A percentile compares a stretch with the other conserved stretches of the same genome.
Evolutionary conservation across 2,797 vertebrate genomes (phyloP).

Genomic region (Coilia nasus): DNA sequence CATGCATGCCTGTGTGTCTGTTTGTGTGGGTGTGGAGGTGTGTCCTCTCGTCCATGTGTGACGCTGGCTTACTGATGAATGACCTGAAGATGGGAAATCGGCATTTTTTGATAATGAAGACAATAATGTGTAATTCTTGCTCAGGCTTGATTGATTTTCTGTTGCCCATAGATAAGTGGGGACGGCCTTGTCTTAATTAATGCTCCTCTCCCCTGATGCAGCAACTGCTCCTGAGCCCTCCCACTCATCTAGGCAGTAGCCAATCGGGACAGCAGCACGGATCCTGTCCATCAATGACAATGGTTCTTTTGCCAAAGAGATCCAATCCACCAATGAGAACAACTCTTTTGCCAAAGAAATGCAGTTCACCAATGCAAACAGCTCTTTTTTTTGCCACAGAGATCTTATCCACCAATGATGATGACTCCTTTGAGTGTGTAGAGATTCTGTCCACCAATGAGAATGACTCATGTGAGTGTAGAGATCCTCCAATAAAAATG

Average conservation of each 20-base stretch:
- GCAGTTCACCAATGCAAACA: neutral
- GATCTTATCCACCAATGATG: no score
- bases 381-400: no score
- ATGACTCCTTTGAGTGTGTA: no score
- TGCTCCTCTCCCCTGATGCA: neutral
- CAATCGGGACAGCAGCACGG: neutral
- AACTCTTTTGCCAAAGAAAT: neutral
- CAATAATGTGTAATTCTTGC: neutral
- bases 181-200: neutral
- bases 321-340: neutral
- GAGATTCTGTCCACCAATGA: neutral
- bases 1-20: no score
- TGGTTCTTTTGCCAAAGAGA: neutral
- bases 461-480: neutral
- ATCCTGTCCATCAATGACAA: neutral
- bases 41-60: neutral
- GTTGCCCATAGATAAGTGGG: neutral
- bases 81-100: neutral
- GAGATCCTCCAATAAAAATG: neutral
- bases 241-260: neutral
- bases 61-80: neutral
- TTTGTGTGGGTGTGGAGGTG: no score
- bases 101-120: constrained; percentile 11
- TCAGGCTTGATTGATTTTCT: neutral
- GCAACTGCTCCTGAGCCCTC: neutral